Evolutionary conservation across 2,797 vertebrate species (phyloP).

Genomic region (Crenuchus spilurus): DNA sequence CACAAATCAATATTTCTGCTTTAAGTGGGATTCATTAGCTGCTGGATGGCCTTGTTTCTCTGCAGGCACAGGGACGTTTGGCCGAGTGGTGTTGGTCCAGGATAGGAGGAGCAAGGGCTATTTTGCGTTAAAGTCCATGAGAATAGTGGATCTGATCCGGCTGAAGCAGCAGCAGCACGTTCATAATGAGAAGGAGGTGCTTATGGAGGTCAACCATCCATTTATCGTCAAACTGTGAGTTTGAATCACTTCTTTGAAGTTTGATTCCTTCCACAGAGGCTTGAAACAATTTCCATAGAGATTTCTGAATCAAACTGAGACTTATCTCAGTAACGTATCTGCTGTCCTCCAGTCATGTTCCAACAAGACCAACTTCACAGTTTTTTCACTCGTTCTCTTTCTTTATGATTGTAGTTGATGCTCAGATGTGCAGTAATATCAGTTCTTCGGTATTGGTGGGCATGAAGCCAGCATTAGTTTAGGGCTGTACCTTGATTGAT

Average conservation of each 20-base stretch:
- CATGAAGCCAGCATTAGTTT: too few species aligned
- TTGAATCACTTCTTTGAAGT: background rate
- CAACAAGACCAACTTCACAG: too few species aligned
- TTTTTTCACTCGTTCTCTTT: too few species aligned
- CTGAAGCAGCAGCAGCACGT: conserved; percentile 95
- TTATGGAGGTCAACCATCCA: conserved; percentile 87
- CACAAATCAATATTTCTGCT: background rate
- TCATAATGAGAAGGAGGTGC: conserved; percentile 93
- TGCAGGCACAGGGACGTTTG: conserved; percentile 91
- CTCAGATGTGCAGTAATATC: too few species aligned
- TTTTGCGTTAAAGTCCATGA: conserved; percentile 94
- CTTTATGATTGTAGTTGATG: too few species aligned
- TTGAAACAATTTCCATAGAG: too few species aligned
- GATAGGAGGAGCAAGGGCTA: conserved; percentile 81
- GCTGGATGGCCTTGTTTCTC: background rate
- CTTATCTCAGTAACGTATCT: too few species aligned
- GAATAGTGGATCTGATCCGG: conserved; percentile 91
- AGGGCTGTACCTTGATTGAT: too few species aligned
- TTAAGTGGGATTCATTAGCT: background rate
- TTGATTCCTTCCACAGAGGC: too few species aligned
- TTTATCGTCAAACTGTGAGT: conserved; percentile 94
- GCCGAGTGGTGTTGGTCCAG: conserved; percentile 89
- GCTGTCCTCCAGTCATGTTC: too few species aligned
- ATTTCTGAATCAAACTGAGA: too few species aligned
- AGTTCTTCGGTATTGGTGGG: too few species aligned